Percentiles rank a stretch among this genome's conserved stretches.
Conservation (phyloP, 2,888 invertebrate genomes). For the Troides aeacus region DNA sequence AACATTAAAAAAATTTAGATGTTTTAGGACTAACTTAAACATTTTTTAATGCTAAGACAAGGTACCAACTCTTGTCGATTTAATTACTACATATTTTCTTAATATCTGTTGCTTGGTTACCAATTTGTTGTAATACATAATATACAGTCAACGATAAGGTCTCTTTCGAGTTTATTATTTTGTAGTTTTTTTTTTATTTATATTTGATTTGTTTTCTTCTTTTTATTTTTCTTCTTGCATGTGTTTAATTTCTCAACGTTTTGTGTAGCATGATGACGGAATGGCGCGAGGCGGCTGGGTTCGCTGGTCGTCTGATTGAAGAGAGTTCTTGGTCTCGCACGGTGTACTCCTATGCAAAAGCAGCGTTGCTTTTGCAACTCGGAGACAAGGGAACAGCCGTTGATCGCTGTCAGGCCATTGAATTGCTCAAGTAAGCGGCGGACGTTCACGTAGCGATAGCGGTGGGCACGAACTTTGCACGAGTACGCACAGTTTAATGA, state of each 20-base stretch:
- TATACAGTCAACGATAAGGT: neutral
- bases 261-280: conserved; percentile 81
- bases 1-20: too few species aligned
- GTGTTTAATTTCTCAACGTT: conserved; percentile 12
- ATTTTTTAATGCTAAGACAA: too few species aligned
- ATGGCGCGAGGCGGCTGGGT: conserved; percentile 88
- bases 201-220: conserved; percentile 1
- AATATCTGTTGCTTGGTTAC: neutral
- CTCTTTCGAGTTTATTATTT: neutral
- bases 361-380: conserved; percentile 89
- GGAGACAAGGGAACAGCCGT: conserved; percentile 63
- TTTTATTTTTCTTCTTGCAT: conserved; percentile 14
- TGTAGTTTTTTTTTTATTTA: neutral
- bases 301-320: conserved; percentile 84
- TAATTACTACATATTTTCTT: neutral
- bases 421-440: conserved; percentile 82
- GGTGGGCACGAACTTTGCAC: neutral
- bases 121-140: neutral
- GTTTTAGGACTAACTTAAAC: too few species aligned
- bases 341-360: conserved; percentile 94
- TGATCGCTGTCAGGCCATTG: conserved; percentile 79
- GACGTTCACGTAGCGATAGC: conserved; percentile 1
- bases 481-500: neutral
- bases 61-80: neutral
- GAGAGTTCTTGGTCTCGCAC: conserved; percentile 96